These are phyloP conservation scores for Drosophila kepulauana DNA, from an alignment of 1,140 invertebrate species.

Conservation along the genomic window DNA sequence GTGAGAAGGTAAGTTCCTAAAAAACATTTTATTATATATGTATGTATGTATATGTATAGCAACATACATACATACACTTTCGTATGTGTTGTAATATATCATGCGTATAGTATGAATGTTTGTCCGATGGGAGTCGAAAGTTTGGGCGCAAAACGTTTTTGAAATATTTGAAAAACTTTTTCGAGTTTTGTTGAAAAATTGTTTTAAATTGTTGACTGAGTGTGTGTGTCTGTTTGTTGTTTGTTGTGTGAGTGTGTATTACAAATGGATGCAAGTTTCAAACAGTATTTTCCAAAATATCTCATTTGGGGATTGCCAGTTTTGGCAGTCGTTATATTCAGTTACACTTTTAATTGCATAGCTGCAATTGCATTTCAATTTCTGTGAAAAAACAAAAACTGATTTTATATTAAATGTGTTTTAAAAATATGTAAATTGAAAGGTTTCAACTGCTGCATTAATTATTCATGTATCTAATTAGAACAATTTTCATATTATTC, in stretches of 20 bases:
- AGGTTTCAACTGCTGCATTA: neutral
- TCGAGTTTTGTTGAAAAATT: slow-evolving; percentile 8
- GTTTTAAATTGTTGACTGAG: slow-evolving; percentile 4
- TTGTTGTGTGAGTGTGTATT: neutral
- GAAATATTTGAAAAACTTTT: slow-evolving; percentile 7
- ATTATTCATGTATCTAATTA: neutral
- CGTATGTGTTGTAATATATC: neutral
- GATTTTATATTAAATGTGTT: no score
- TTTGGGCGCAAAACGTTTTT: neutral
- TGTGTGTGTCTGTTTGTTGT: neutral
- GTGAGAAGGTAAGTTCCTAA: slow-evolving; percentile 21
- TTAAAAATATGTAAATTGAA: no score
- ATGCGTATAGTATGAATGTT: neutral
- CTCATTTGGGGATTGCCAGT: slow-evolving; percentile 4
- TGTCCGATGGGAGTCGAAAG: neutral
- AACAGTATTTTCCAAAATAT: neutral
- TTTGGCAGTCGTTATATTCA: neutral
- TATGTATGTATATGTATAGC: neutral
- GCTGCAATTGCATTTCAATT: no score
- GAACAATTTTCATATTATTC: neutral
- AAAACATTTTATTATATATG: neutral
- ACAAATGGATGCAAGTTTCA: neutral
- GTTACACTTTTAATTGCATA: no score
- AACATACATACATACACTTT: neutral
- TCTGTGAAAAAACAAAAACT: no score